phyloP scores from a whole-genome alignment of 2,888 invertebrate genomes.

The Ochropleura plecta region DNA sequence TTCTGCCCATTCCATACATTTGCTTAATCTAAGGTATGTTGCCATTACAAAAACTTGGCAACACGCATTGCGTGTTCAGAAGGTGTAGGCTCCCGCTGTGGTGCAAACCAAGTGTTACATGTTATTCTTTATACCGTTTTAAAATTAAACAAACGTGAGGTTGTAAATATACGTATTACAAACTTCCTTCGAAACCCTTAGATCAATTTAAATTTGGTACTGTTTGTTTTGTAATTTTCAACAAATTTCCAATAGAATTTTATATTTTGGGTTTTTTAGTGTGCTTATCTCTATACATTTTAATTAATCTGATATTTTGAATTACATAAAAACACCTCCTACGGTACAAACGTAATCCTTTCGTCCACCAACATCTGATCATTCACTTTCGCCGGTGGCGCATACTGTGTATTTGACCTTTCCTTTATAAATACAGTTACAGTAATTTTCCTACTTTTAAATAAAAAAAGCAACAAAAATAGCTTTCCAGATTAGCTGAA shows the following conservation, averaged over 20 bases:
- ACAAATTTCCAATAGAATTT: too few species aligned
- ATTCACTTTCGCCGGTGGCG: not conserved
- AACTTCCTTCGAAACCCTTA: not conserved
- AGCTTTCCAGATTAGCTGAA: too few species aligned
- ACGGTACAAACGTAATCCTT: not conserved
- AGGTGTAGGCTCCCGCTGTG: conserved; percentile 63
- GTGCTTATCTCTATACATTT: not conserved
- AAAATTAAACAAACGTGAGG: not conserved
- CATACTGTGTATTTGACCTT: not conserved
- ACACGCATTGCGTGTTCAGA: conserved; percentile 82
- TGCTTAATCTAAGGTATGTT: conserved; percentile 42
- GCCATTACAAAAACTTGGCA: conserved; percentile 74
- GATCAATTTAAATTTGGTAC: not conserved
- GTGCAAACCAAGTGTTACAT: conserved; percentile 44
- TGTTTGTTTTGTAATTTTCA: not conserved
- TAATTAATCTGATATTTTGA: not conserved
- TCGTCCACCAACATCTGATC: not conserved
- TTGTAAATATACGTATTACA: not conserved
- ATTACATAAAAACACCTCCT: not conserved
- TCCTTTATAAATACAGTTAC: too few species aligned
- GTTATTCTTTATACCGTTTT: conserved; percentile 43
- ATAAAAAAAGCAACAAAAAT: too few species aligned
- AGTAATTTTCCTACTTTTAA: too few species aligned
- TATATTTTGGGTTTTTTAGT: too few species aligned
- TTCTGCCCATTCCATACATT: conserved; percentile 45